These are phyloP conservation scores for Lepus americanus DNA, from an alignment of 2,113 vertebrate species.

Conservation along the genomic window DNA sequence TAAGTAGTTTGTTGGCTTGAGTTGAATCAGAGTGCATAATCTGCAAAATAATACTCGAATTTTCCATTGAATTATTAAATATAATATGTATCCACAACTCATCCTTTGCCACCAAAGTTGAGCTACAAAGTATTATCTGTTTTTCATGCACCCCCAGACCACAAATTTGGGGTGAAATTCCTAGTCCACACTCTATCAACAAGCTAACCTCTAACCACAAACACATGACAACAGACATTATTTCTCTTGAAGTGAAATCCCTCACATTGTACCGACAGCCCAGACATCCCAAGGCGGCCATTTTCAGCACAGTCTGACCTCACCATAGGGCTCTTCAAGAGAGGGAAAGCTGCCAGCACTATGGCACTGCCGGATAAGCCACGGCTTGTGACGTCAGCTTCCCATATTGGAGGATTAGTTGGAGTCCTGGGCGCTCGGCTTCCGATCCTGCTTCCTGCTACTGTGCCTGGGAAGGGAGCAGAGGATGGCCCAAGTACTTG, in stretches of 20 bases:
- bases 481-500: too few species aligned
- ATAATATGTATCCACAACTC: neutral
- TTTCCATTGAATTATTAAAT: neutral
- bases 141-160: neutral
- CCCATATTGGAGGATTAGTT: too few species aligned
- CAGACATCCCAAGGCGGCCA: neutral
- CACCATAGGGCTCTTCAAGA: neutral
- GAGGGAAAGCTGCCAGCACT: neutral
- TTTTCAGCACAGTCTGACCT: neutral
- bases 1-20: neutral
- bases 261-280: neutral
- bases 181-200: neutral
- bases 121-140: neutral
- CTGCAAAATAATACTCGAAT: slow-evolving; percentile 5
- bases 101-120: neutral
- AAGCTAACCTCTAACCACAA: neutral
- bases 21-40: neutral
- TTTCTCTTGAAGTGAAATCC: neutral
- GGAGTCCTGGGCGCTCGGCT: too few species aligned
- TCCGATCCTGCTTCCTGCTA: too few species aligned
- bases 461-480: too few species aligned
- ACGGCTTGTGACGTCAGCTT: too few species aligned
- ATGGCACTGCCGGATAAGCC: too few species aligned
- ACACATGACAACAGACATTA: neutral
- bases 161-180: neutral